phyloP scores from a whole-genome alignment of 2,888 invertebrate species.

The Linnaemya tessellans region DNA sequence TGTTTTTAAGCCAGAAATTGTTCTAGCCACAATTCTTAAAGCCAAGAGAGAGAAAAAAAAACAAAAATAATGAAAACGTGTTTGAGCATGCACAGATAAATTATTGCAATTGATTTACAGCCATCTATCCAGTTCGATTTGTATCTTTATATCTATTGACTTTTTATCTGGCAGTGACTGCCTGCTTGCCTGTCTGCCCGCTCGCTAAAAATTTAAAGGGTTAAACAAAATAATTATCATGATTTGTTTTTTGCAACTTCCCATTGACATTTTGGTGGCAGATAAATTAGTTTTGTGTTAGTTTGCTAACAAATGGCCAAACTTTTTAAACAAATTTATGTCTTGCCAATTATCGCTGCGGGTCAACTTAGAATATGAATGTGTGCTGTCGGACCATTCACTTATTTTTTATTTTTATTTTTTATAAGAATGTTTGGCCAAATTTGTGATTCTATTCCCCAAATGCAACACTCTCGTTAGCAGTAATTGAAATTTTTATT shows the following conservation, averaged over 20 bases:
- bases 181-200: neutral
- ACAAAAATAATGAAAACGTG: slow-evolving; percentile 33
- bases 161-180: neutral
- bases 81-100: slow-evolving; percentile 33
- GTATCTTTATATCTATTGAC: slow-evolving; percentile 24
- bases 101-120: slow-evolving; percentile 8
- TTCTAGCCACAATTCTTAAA: slow-evolving; percentile 35
- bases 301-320: neutral
- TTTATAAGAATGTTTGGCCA: slow-evolving; percentile 41
- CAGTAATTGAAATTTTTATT: neutral
- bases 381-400: slow-evolving; percentile 49
- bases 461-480: neutral
- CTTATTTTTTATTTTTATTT: slow-evolving; percentile 52
- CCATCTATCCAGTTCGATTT: slow-evolving; percentile 42
- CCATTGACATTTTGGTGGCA: slow-evolving; percentile 61
- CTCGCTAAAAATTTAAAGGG: neutral
- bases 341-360: slow-evolving; percentile 65
- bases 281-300: slow-evolving; percentile 16
- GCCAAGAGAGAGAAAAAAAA: neutral
- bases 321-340: slow-evolving; percentile 56
- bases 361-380: slow-evolving; percentile 55
- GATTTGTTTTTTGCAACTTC: slow-evolving; percentile 47
- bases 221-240: slow-evolving; percentile 61
- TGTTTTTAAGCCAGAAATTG: slow-evolving; percentile 28
- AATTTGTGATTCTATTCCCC: slow-evolving; percentile 13